Evolutionary conservation across 1,140 invertebrate genomes (phyloP).

Genomic region (Brachionus calyciflorus): DNA sequence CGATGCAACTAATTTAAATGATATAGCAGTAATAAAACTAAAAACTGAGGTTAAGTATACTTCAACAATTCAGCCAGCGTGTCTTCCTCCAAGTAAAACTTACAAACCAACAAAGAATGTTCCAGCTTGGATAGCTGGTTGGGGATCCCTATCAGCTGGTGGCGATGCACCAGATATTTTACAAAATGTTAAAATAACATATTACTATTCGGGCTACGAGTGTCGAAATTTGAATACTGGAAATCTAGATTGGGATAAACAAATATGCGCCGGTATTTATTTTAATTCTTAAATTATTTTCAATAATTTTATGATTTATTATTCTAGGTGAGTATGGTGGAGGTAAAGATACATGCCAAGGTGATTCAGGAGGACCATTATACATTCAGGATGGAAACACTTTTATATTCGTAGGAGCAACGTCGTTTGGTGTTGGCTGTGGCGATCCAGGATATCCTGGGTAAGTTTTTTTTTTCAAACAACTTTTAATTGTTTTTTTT

Average conservation of each 20-base stretch:
- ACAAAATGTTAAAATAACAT: conserved; percentile 21
- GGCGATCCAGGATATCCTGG: too few species aligned
- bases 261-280: conserved; percentile 28
- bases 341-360: conserved; percentile 54
- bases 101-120: neutral
- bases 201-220: neutral
- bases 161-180: neutral
- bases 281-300: neutral
- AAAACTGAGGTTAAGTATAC: neutral
- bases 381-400: too few species aligned
- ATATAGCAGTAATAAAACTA: conserved; percentile 22
- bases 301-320: neutral
- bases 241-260: conserved; percentile 16
- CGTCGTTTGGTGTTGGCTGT: too few species aligned
- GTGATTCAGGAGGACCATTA: conserved; percentile 71
- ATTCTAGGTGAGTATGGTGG: conserved; percentile 52
- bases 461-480: too few species aligned
- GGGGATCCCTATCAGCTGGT: neutral
- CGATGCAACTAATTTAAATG: neutral
- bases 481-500: too few species aligned
- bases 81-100: neutral
- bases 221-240: neutral
- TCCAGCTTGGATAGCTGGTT: conserved; percentile 2
- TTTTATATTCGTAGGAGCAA: too few species aligned
- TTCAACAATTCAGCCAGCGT: neutral